These are phyloP conservation scores for Microctenopoma steveboyesi DNA, from an alignment of 2,797 vertebrate species.

Conservation along the genomic window DNA sequence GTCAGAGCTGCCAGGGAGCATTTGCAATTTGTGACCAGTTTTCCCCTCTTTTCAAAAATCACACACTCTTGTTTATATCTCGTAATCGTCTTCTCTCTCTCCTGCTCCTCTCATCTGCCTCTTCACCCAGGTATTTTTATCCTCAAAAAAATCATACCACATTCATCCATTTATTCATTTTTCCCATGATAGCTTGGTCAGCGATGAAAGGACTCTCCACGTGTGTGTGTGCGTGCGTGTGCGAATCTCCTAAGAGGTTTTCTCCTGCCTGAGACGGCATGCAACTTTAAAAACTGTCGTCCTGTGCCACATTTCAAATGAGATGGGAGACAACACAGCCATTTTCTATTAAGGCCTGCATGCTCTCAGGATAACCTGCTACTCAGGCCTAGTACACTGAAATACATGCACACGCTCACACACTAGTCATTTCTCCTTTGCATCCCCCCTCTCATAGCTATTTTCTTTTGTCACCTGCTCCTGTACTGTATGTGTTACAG, in stretches of 20 bases:
- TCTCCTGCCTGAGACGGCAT: conserved; percentile 43
- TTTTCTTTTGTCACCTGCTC: conserved; percentile 15
- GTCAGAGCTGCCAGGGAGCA: conserved; percentile 70
- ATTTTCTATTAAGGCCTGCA: conserved; percentile 46
- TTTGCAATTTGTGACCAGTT: conserved; percentile 69
- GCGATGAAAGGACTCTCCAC: conserved; percentile 4
- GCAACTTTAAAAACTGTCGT: conserved; percentile 65
- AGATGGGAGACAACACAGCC: conserved; percentile 56
- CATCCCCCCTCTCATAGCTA: background rate
- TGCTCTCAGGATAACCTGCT: conserved; percentile 40
- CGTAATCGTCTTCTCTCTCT: conserved; percentile 33
- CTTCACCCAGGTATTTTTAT: conserved; percentile 35
- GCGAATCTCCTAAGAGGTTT: conserved; percentile 44
- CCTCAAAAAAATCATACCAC: conserved; percentile 47
- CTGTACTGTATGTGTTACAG: conserved; percentile 2
- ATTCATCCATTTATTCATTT: conserved; percentile 70
- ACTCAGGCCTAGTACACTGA: conserved; percentile 7
- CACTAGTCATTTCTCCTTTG: conserved; percentile 15
- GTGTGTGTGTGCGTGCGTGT: background rate
- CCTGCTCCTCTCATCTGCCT: conserved; percentile 35
- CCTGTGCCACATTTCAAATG: conserved; percentile 64
- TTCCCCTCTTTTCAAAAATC: conserved; percentile 42
- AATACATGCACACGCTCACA: conserved; percentile 16
- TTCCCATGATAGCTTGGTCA: conserved; percentile 55
- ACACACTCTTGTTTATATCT: conserved; percentile 61